phyloP scores from a whole-genome alignment of 2,797 vertebrate genomes.

The Sebastes oblongus region DNA sequence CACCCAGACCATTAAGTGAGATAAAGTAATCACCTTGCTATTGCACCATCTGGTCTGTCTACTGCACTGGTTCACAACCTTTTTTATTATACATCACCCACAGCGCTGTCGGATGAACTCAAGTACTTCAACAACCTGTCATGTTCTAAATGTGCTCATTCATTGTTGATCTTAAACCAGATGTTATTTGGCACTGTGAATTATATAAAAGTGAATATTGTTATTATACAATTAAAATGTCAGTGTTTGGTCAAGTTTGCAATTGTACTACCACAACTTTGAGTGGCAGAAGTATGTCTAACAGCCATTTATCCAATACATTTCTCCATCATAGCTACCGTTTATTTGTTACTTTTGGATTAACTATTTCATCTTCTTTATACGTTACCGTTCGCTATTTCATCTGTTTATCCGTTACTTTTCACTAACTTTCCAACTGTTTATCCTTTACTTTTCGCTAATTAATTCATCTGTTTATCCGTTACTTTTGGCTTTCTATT shows the following conservation, averaged over 20 bases:
- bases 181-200: background rate
- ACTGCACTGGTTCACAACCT: background rate
- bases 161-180: background rate
- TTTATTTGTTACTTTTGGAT: no score
- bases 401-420: no score
- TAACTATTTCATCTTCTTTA: no score
- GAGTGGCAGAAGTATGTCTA: background rate
- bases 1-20: background rate
- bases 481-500: no score
- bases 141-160: background rate
- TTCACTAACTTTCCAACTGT: rapidly evolving
- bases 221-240: background rate
- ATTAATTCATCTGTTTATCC: no score
- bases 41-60: background rate
- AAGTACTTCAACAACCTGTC: background rate
- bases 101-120: background rate
- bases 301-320: background rate
- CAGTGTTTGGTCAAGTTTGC: background rate
- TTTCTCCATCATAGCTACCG: no score
- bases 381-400: no score
- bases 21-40: background rate
- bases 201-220: background rate
- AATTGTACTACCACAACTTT: background rate
- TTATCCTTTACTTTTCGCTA: no score
- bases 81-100: background rate